Evolutionary conservation across 1,140 invertebrate genomes (phyloP).

Genomic region (Choristoneura fumiferana): DNA sequence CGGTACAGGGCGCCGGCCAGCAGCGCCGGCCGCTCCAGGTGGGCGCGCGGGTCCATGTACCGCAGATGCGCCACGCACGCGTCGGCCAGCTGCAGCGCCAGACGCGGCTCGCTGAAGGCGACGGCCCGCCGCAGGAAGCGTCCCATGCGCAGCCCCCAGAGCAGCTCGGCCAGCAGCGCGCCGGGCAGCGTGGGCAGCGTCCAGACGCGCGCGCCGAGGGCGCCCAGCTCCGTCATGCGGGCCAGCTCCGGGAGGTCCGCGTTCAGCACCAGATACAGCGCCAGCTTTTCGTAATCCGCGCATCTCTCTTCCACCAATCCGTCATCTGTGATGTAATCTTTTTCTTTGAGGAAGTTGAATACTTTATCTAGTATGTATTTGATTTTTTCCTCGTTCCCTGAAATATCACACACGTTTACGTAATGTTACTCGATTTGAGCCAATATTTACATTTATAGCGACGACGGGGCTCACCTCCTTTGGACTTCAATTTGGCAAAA

Average conservation of each 20-base stretch:
- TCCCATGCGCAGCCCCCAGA: slow-evolving; percentile 61
- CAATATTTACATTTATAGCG: slow-evolving; percentile 14
- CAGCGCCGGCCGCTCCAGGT: slow-evolving; percentile 41
- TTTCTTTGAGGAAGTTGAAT: slow-evolving; percentile 43
- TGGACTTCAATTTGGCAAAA: slow-evolving; percentile 51
- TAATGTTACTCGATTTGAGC: background rate
- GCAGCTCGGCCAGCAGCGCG: slow-evolving; percentile 61
- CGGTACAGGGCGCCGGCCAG: slow-evolving; percentile 47
- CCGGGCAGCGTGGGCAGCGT: slow-evolving; percentile 56
- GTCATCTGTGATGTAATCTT: slow-evolving; percentile 40
- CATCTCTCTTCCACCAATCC: slow-evolving; percentile 31
- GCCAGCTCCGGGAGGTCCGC: slow-evolving; percentile 48
- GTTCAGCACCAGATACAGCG: slow-evolving; percentile 61
- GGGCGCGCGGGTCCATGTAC: slow-evolving; percentile 52
- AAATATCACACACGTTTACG: slow-evolving; percentile 20
- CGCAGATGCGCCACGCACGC: slow-evolving; percentile 55
- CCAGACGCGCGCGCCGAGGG: slow-evolving; percentile 53
- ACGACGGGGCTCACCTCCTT: slow-evolving; percentile 49
- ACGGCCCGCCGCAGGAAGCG: slow-evolving; percentile 57
- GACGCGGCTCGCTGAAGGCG: slow-evolving; percentile 41
- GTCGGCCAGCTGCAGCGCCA: slow-evolving; percentile 49
- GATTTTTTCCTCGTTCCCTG: slow-evolving; percentile 67
- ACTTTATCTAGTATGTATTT: slow-evolving; percentile 42
- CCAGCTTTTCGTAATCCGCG: slow-evolving; percentile 45
- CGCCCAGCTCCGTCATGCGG: slow-evolving; percentile 48